Percentiles rank a stretch among this genome's conserved stretches.
phyloP scores from a whole-genome alignment of 2,113 vertebrate genomes.

The Columba janthina region DNA sequence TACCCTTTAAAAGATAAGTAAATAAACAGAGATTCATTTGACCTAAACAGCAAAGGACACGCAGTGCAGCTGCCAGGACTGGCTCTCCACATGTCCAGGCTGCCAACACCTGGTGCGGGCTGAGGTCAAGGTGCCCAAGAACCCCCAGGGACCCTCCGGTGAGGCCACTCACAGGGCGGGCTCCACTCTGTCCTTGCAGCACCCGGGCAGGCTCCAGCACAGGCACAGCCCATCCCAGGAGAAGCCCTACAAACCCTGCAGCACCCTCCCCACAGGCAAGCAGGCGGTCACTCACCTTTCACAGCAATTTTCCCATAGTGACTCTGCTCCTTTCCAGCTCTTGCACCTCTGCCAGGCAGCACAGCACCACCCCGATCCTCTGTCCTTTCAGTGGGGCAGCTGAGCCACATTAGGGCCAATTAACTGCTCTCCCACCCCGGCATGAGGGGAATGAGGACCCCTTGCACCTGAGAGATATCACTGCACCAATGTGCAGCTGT shows the following conservation, averaged over 20 bases:
- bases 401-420: accelerated
- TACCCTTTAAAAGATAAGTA: neutral
- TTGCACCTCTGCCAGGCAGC: neutral
- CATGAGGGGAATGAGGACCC: accelerated
- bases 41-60: neutral
- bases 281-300: accelerated
- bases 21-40: accelerated
- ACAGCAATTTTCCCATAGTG: accelerated
- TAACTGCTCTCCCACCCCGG: neutral
- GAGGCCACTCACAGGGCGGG: too few relatives aligned
- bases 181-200: too few relatives aligned
- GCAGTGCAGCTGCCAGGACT: accelerated
- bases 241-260: accelerated
- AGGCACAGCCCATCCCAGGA: accelerated
- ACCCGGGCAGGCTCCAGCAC: too few relatives aligned
- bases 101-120: accelerated
- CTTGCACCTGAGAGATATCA: neutral
- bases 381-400: accelerated
- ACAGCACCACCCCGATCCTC: accelerated
- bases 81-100: accelerated
- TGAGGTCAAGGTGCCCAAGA: accelerated
- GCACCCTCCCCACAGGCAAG: accelerated
- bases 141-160: accelerated
- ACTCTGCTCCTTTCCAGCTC: neutral
- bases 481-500: accelerated